Evolutionary conservation across 2,888 invertebrate species (phyloP).

Genomic region (Petrolisthes cinctipes): DNA sequence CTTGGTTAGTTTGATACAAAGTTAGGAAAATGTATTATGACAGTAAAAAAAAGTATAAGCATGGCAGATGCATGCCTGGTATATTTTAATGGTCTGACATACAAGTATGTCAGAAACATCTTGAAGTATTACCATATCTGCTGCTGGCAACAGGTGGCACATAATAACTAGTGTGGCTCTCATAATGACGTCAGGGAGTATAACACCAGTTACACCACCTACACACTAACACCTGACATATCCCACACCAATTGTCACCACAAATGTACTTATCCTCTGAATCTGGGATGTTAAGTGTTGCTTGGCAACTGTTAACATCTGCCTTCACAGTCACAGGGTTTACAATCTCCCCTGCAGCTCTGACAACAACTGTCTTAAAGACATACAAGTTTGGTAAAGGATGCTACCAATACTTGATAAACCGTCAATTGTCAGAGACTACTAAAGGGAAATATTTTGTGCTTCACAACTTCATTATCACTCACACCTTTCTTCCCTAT

Average conservation of each 20-base stretch:
- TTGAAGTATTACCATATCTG: conserved; percentile 19
- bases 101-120: conserved; percentile 33
- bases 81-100: conserved; percentile 23
- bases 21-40: conserved; percentile 52
- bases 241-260: conserved; percentile 28
- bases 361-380: conserved; percentile 37
- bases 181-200: neutral
- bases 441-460: conserved; percentile 48
- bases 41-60: conserved; percentile 50
- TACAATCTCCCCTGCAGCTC: conserved; percentile 31
- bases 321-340: conserved; percentile 19
- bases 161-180: neutral
- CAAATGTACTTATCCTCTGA: conserved; percentile 33
- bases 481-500: conserved; percentile 31
- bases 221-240: neutral
- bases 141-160: conserved; percentile 49
- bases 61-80: conserved; percentile 32
- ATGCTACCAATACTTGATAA: conserved; percentile 17
- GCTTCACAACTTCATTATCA: conserved; percentile 29
- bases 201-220: neutral
- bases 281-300: conserved; percentile 22
- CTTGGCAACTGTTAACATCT: conserved; percentile 46
- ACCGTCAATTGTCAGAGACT: conserved; percentile 11
- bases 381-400: neutral
- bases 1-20: conserved; percentile 60